A percentile compares a stretch with the other conserved stretches of the same genome.
Conservation (phyloP, 1,140 invertebrate genomes). For the Anagrus nilaparvatae region DNA sequence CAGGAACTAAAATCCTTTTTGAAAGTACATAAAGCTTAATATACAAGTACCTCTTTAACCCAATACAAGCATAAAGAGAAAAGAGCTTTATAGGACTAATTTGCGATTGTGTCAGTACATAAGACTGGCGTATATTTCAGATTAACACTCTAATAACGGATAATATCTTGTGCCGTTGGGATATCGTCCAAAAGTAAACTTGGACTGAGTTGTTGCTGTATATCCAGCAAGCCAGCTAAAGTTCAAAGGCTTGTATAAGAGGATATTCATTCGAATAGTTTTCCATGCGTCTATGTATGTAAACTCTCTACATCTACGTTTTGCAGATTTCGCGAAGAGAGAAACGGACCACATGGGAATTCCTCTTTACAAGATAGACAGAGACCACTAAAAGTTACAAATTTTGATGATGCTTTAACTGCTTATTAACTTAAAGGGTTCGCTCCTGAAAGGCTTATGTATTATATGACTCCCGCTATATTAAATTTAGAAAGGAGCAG, state of each 20-base stretch:
- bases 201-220: constrained; percentile 18
- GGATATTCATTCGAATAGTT: constrained; percentile 18
- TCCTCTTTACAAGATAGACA: constrained; percentile 6
- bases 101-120: constrained; percentile 22
- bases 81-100: constrained; percentile 23
- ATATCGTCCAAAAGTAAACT: constrained; percentile 26
- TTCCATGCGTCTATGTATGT: constrained; percentile 2
- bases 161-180: constrained; percentile 29
- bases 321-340: background rate
- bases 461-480: too few species aligned
- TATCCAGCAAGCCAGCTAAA: constrained; percentile 21
- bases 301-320: constrained; percentile 3
- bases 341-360: constrained; percentile 28
- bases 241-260: constrained; percentile 16
- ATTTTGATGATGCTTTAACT: constrained; percentile 29
- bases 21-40: too few species aligned
- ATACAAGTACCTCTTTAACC: too few species aligned
- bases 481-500: too few species aligned
- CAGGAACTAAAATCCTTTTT: too few species aligned
- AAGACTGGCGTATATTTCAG: constrained; percentile 25
- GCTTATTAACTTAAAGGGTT: constrained; percentile 27
- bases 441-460: background rate
- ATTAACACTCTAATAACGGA: constrained; percentile 34
- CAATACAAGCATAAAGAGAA: too few species aligned
- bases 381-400: constrained; percentile 20